Evolutionary conservation across 1,140 invertebrate genomes (phyloP), one percentile per base, ranked within the genome.

Genomic region (Phymastichus coffea): DNA sequence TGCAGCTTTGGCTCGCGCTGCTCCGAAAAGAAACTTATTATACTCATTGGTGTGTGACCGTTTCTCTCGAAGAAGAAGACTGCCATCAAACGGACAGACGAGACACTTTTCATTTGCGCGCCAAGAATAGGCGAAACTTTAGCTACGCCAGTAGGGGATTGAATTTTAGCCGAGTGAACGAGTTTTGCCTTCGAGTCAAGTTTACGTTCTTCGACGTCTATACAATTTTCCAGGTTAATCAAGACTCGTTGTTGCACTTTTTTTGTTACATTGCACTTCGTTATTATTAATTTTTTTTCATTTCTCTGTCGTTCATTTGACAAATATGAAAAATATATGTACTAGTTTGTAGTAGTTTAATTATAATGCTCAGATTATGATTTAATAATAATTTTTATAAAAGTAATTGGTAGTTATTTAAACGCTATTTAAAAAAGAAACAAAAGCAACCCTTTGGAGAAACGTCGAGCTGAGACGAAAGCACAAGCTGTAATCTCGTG

Each of bases 71-170:
- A 17, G 20, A 22, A 54, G 26, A 15, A 15, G 41, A 26, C 30
- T 9, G 48, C 57, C 57, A 53, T 59, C 49, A 59, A 59, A 59
- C 33, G 57, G 49, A 40, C n/a, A n/a, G 41, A 53, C 28, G 49
- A 53, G 57, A 59, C 57, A 59, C 48, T 59, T 59, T 49, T 59
- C 48, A 59, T 59, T 59, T 59, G 33, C 48, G 49, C 57, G 48
- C n/a, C n/a, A 46, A 53, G 49, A 59, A 53, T 47, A 20, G 49
- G 41, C 17, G 48, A 59, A 53, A 59, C 22, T 53, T 26, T 54
- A 19, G 19, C 15, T n/a, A 17, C 35, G 19, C 19, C 10, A 20
- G 20, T 19, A 15, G 33, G 15, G 57, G 49, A 59, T 59, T 59
- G 57, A 38, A 59, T 59, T 52, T 53, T 53, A 43, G 28, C 22